Evolutionary conservation across 2,797 vertebrate species (phyloP), one percentile per base, ranked within the genome.

Genomic region (Anguilla obscura): DNA sequence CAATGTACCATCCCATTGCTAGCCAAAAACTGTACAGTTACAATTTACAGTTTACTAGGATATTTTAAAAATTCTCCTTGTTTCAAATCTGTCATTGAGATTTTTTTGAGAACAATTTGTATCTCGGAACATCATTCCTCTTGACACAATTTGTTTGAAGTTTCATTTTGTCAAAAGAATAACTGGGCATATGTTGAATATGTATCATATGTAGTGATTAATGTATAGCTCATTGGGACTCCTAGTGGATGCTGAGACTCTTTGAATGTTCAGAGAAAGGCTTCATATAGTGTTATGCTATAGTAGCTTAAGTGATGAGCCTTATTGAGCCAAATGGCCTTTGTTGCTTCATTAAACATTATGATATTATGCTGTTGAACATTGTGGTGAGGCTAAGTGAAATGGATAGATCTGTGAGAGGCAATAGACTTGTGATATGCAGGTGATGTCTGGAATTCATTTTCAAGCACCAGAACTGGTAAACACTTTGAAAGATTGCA

Each of bases 381-480:
- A 82, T 24, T 24, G 21, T 24, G 24, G 24, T 82, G 45, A 50
- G 45, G 21, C 45, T 82, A 10, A 50, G 21, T 82, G 5, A 82
- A 50, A n/a, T 21, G 40, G 8, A 7, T 21, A 48, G 40, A n/a
- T 82, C 45, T 24, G 79, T 8, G 79, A n/a, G 79, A 50, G 21
- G 45, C 21, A 12, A 21, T 48, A 82, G 7, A 82, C 8, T 21
- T n/a, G n/a, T 48, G 79, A 48, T 50, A 82, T 45, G 8, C 40
- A 82, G 79, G 45, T 82, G 79, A 82, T 10, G 79, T 82, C 45
- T 82, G 40, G 45, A 82, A 50, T 24, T 50, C 5, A 24, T 82
- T 50, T 24, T 10, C 21, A n/a, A 82, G 21, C 40, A 50, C 45
- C 18, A 45, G 79, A 45, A 82, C 10, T 48, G 40, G 40, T 82